Base-by-base conservation (phyloP, 2,888 invertebrate genomes). In the Diarsia dahlii region DNA sequence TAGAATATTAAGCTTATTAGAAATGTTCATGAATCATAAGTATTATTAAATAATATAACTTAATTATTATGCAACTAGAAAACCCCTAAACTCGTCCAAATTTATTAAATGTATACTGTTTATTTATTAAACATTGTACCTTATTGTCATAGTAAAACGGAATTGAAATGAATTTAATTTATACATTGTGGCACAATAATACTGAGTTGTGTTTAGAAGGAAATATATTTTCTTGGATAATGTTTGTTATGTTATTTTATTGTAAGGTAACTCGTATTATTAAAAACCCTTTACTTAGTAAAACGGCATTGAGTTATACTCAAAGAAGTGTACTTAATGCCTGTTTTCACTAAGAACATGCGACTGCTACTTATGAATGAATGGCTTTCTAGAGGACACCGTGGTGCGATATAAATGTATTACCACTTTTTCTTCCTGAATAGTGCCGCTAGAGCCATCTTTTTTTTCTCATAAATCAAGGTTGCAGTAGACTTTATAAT, bases 221-320 rank as follows among this genome's bases (percentile, higher is more conserved):
- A 89, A 91, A 84, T 87, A 90, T 91, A 91, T 91, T 91, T 91
- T 90, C 87, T 87, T 84, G 89, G 82, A 81, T 71, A 71, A 50
- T 70, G 34, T 71, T 74, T 39, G 46, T 72, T 84, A 84, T 71
- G 71, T 87, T 87, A 74, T 76, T 80, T 75, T 68, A 77, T 84
- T 66, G 15, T 66, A 70, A 34, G 2, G 18, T 39, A 23, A 18
- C 20, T 50, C 13, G 9, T 12, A 46, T 58, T 12, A 46, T 58
- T 54, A 56, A 28, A 13, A 68, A 52, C 52, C 66, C 23, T 56
- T 52, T 52, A 63, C 0, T 15, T 56, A 48, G 3, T 52, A 56
- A n/a, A 54, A 8, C 8, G 8, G 39, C 39, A 8, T 39, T 39
- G 8, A 6, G 8, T 8, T 5, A 39, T 39, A 39, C 8, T 8